Evolutionary conservation across 2,797 vertebrate genomes (phyloP).

Genomic region (Gallinago stenura): DNA sequence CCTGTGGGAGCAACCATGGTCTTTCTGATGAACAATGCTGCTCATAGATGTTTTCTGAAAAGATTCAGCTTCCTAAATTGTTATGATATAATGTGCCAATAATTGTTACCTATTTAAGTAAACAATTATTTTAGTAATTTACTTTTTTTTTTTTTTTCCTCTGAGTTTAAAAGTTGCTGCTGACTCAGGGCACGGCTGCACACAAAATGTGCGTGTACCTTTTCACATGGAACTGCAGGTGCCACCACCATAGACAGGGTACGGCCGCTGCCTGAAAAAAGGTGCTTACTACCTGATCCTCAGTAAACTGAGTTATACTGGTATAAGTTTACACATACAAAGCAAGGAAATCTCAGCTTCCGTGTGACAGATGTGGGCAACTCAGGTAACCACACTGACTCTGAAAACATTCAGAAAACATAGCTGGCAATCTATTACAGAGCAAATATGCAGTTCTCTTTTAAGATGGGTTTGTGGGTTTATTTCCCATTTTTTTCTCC

Average conservation of each 20-base stretch:
- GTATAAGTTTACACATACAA: background rate
- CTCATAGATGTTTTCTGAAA: background rate
- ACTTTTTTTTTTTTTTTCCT: background rate
- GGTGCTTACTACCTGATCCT: background rate
- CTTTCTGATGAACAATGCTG: background rate
- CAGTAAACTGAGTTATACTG: background rate
- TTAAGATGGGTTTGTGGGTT: rapidly evolving
- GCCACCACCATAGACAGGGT: background rate
- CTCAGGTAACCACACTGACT: background rate
- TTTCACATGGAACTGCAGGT: background rate
- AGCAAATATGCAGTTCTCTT: background rate
- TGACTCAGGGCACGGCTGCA: background rate
- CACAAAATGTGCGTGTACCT: background rate
- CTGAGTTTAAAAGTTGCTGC: background rate
- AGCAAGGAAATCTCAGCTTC: background rate
- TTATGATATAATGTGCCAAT: background rate
- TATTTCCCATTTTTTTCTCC: background rate
- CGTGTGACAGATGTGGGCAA: background rate
- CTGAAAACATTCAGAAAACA: background rate
- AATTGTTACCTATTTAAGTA: background rate
- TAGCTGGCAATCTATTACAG: background rate
- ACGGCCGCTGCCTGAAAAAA: background rate
- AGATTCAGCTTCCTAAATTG: background rate
- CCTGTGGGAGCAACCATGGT: background rate
- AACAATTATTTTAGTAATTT: background rate